A percentile compares a stretch with the other conserved stretches of the same genome.
phyloP scores from a whole-genome alignment of 2,888 invertebrate species.

The Argyresthia goedartella region DNA sequence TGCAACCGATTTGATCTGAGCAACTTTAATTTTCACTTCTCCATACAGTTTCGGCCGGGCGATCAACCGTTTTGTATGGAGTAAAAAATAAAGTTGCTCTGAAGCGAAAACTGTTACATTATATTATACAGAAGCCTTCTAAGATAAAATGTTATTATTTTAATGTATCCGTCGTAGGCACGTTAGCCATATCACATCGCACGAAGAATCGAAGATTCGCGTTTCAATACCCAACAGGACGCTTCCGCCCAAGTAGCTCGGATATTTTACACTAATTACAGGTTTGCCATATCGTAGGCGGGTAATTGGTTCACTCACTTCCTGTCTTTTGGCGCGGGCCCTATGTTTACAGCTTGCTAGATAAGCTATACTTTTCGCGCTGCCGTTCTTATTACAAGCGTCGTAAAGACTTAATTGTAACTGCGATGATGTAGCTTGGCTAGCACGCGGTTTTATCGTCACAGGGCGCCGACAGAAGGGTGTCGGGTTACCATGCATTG shows the following conservation, averaged over 20 bases:
- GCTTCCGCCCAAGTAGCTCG: conserved; percentile 41
- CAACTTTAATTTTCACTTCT: too few species aligned
- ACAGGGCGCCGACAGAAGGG: conserved; percentile 37
- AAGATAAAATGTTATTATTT: too few species aligned
- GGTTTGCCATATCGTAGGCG: conserved; percentile 66
- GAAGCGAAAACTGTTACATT: too few species aligned
- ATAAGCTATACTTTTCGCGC: too few species aligned
- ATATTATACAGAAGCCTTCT: too few species aligned
- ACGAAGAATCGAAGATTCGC: neutral
- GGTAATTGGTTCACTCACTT: conserved; percentile 64
- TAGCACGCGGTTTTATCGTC: conserved; percentile 20
- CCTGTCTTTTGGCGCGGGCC: conserved; percentile 57
- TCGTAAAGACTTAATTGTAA: too few species aligned
- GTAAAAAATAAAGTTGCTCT: too few species aligned
- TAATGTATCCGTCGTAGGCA: too few species aligned
- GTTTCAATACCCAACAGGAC: conserved; percentile 8
- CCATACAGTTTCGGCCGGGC: too few species aligned
- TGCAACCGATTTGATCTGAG: too few species aligned
- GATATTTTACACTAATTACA: conserved; percentile 64
- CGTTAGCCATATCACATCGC: neutral
- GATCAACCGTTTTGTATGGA: too few species aligned
- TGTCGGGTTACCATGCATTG: conserved; percentile 43
- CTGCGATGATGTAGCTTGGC: conserved; percentile 21
- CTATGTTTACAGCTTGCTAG: conserved; percentile 14
- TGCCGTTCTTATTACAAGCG: too few species aligned